phyloP scores from a whole-genome alignment of 1,140 invertebrate genomes.

The Bicyclus anynana region DNA sequence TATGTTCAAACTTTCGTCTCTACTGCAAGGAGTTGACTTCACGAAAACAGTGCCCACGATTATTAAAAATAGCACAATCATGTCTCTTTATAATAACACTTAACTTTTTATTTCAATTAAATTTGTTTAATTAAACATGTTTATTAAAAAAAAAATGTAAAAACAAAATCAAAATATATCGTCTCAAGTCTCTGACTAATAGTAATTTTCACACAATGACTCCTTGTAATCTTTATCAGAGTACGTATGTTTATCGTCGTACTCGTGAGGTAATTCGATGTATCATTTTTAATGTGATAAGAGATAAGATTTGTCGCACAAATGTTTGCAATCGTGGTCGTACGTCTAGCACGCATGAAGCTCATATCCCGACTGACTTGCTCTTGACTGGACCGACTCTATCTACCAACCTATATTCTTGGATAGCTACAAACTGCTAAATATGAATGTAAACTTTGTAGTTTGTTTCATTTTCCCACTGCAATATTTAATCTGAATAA shows the following conservation, averaged over 20 bases:
- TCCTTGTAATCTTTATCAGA: conserved; percentile 45
- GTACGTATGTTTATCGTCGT: conserved; percentile 46
- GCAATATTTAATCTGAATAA: too few species aligned
- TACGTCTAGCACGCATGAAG: conserved; percentile 33
- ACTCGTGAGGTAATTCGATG: conserved; percentile 62
- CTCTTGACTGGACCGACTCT: neutral
- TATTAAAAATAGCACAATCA: conserved; percentile 32
- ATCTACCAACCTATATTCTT: conserved; percentile 4
- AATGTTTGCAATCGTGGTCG: conserved; percentile 9
- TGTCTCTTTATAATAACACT: conserved; percentile 22
- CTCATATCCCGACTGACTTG: conserved; percentile 37
- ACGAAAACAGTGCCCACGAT: conserved; percentile 22
- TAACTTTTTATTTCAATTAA: neutral
- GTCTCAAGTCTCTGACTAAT: conserved; percentile 27
- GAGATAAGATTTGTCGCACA: conserved; percentile 46
- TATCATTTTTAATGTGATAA: conserved; percentile 65
- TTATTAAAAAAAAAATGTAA: conserved; percentile 6
- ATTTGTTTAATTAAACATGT: neutral
- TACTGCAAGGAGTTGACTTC: conserved; percentile 39
- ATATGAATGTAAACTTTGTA: conserved; percentile 1
- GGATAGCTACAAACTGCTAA: conserved; percentile 7
- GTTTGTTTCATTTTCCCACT: neutral
- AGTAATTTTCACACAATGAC: conserved; percentile 30
- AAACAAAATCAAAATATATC: conserved; percentile 9
- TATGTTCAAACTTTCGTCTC: conserved; percentile 50